Base-by-base conservation (phyloP, 2,888 invertebrate genomes). In the Epistrophella euchroma region DNA sequence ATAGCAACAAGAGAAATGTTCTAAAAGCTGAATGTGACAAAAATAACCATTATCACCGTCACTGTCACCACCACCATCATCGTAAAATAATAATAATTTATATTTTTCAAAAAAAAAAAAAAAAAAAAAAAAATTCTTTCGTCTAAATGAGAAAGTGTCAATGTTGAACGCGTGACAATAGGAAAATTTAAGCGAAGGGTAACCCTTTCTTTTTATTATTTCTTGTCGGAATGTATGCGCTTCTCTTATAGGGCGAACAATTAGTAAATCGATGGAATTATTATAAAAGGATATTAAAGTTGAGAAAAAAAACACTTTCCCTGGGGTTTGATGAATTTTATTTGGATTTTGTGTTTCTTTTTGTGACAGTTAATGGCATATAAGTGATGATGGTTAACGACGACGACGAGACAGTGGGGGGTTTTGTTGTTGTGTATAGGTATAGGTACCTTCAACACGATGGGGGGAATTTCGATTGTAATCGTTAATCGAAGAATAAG, bases 31-130 rank as follows among this genome's bases (percentile, higher is more conserved):
- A 78, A 85, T 73, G 32, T 35, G 66, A 85, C 68, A 76, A 72
- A 81, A 85, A 73, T 81, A 77, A 62, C 81, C 85, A 81, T 85
- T 81, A 76, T 73, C 76, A 52, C 37, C 76, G 76, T 58, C 37
- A 11, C 17, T 35, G 17, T 45, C 25, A 15, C 35, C 58, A 4
- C 37, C 58, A 37, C 15, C 60, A 40, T 45, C 68, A 73, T 43
- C 73, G 19, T 66, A 66, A 66, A 66, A 66, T 47, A 66, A 66
- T 66, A 47, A 62, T 62, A 62, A 62, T 22, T 66, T 66, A 45
- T 64, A 17, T 60, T 60, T 60, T 37, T 13, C 2, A 13, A 13
- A 4, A 13, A 1, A 17, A 55, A 56, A 17, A 28, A 28, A 55
- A 28, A 28, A 13, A 22, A 52, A 6, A 28, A 2, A 25, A 60